Evolutionary conservation across 2,888 invertebrate species (phyloP).

Genomic region (Brenthis ino): DNA sequence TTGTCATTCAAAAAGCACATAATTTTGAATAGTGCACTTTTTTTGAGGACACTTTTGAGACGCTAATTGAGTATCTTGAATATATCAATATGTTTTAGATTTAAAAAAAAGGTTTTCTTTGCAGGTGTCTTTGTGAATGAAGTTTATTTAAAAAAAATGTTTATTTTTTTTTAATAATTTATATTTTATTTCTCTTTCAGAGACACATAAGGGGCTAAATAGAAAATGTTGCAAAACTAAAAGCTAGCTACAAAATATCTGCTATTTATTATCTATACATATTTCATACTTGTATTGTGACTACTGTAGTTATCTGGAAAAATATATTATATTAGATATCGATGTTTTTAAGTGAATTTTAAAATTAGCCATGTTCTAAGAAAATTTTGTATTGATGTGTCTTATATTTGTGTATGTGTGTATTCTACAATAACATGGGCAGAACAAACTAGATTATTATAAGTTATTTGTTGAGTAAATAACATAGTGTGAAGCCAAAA

Average conservation of each 20-base stretch:
- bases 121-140: no score
- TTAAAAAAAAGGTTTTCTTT: no score
- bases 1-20: no score
- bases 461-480: neutral
- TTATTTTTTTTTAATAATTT: neutral
- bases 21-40: no score
- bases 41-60: no score
- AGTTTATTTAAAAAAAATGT: neutral
- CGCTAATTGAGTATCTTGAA: no score
- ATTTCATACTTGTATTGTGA: neutral
- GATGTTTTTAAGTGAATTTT: slow-evolving; percentile 2
- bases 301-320: neutral
- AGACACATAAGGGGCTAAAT: slow-evolving; percentile 14
- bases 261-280: slow-evolving; percentile 18
- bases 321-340: neutral
- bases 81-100: no score
- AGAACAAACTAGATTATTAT: no score
- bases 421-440: slow-evolving; percentile 11
- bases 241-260: slow-evolving; percentile 24
- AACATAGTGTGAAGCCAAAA: no score
- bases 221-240: neutral
- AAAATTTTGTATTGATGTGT: neutral
- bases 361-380: neutral
- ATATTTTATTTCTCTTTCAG: slow-evolving; percentile 2
- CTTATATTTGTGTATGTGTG: neutral